Base-by-base conservation (phyloP, 2,888 invertebrate species). In the Orchesellides sinensis region DNA sequence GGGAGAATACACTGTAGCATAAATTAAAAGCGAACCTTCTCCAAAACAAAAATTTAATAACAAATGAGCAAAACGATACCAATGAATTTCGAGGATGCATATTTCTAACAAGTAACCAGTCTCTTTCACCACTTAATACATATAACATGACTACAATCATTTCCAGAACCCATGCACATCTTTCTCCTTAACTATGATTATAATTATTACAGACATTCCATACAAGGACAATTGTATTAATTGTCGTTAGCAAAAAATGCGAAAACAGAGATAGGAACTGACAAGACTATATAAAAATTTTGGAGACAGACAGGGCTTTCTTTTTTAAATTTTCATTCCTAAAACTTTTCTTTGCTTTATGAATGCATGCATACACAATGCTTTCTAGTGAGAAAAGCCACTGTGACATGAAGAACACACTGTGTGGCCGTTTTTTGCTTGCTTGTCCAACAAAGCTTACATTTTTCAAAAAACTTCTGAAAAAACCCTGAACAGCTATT, bases 331-430 rank as follows among this genome's bases (percentile, higher is more conserved):
- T n/a, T 14, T 14, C 2, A 14, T 40, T 40, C n/a, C 40, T 40
- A 40, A 2, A 40, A 40, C 40, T 14, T 40, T 40, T 40, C 10
- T n/a, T 40, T 8, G 10, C 40, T n/a, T 40, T 40, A 40, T 40
- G n/a, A 10, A 8, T 40, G 40, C 40, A 14, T 40, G 40, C 25
- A 54, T 54, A 25, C 54, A 54, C 12, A 23, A 17, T n/a, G n/a
- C n/a, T 10, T 40, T 40, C n/a, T n/a, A 40, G 10, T 40, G 54
- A 23, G 23, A 17, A 49, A 54, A 54, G 54, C 54, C 54, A 54
- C 23, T 25, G 54, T 54, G 54, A 54, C 23, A 23, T 21, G 54
- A 54, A 8, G 54, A 54, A 54, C 54, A 54, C 54, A 54, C 23
- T 23, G 4, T 54, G 54, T 54, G 23, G 54, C 25, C 35, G 6